These are phyloP conservation scores for Chaetura pelagica DNA, from an alignment of 2,113 vertebrate species.

Conservation along the genomic window DNA sequence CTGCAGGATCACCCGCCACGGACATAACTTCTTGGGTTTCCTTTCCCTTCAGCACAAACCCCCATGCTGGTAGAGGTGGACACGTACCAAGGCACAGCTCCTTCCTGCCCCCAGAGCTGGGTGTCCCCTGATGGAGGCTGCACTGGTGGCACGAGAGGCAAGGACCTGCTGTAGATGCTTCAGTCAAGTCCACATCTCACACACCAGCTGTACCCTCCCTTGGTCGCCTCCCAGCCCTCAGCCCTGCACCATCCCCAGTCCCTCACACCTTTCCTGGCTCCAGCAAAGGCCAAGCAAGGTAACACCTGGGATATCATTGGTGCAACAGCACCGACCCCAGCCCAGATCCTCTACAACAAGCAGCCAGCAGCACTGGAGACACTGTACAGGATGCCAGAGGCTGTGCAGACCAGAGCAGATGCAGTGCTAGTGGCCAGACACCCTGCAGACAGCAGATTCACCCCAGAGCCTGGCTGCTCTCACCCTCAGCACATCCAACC, in stretches of 20 bases:
- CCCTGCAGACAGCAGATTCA: background rate
- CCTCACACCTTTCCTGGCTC: background rate
- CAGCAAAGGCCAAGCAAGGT: background rate
- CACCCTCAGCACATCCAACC: background rate
- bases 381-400: background rate
- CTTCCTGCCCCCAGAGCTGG: too few species aligned
- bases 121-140: background rate
- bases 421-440: background rate
- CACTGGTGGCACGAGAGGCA: background rate
- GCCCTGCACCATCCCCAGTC: fast-evolving
- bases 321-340: background rate
- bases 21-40: fast-evolving
- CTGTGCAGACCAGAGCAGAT: fast-evolving
- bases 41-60: background rate
- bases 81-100: fast-evolving
- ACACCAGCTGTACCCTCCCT: fast-evolving
- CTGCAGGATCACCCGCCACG: background rate
- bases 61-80: background rate
- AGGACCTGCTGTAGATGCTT: background rate
- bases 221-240: background rate
- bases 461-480: background rate
- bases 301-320: too few species aligned
- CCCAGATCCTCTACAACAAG: background rate
- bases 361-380: background rate
- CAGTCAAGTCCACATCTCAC: fast-evolving